Percentiles rank a stretch among this genome's conserved stretches.
Evolutionary conservation across 2,888 invertebrate species (phyloP).

Genomic region (Phanerotoma sp.): DNA sequence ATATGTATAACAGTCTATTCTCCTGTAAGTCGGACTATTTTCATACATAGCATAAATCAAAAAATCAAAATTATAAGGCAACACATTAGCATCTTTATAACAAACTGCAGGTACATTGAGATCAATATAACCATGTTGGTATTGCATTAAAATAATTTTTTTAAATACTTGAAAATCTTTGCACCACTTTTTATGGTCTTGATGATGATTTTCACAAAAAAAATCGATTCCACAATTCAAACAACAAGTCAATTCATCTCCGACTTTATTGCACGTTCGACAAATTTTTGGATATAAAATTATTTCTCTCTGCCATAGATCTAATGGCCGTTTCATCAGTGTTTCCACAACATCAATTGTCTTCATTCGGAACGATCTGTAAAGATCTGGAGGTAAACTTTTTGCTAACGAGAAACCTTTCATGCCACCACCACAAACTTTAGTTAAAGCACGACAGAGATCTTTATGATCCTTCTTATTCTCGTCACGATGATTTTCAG

Average conservation of each 20-base stretch:
- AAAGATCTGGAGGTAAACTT: conserved; percentile 63
- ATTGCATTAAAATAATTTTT: conserved; percentile 64
- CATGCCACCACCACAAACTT: conserved; percentile 60
- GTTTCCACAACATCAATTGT: conserved; percentile 65
- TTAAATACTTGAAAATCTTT: conserved; percentile 65
- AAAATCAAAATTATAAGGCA: conserved; percentile 60
- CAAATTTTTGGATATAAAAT: conserved; percentile 70
- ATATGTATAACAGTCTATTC: conserved; percentile 63
- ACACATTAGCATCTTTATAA: conserved; percentile 38
- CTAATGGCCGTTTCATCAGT: conserved; percentile 62
- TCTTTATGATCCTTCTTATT: conserved; percentile 64
- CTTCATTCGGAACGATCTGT: conserved; percentile 65
- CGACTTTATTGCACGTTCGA: conserved; percentile 57
- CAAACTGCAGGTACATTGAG: conserved; percentile 63
- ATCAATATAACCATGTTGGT: conserved; percentile 61
- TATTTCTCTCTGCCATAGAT: conserved; percentile 70
- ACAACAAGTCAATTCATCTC: conserved; percentile 64
- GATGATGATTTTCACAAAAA: conserved; percentile 61
- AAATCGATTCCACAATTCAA: conserved; percentile 64
- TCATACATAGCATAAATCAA: conserved; percentile 60
- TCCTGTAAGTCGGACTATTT: conserved; percentile 57
- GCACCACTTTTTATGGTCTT: conserved; percentile 66
- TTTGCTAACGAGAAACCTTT: conserved; percentile 61
- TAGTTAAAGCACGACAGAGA: conserved; percentile 65
- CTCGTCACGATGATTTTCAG: conserved; percentile 63